Percentiles rank a stretch among this genome's conserved stretches.
Conservation (phyloP, 2,113 vertebrate species). For the Chitala chitala region DNA sequence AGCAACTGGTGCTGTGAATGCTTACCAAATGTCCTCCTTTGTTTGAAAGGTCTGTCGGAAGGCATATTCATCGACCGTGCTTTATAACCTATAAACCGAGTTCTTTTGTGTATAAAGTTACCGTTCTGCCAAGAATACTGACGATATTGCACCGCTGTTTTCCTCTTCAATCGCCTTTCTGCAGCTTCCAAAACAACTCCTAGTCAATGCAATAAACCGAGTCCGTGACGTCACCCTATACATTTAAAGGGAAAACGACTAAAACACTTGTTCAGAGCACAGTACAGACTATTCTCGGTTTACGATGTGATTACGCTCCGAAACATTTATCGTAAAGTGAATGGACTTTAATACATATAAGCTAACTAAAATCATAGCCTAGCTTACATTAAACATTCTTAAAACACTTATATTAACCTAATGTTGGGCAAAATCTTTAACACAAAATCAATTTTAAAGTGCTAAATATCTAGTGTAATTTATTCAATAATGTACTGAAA, state of each 20-base stretch:
- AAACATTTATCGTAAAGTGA: too few relatives aligned
- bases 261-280: too few relatives aligned
- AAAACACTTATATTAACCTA: too few relatives aligned
- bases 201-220: constrained; percentile 45
- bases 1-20: constrained; percentile 27
- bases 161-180: constrained; percentile 22
- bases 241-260: constrained; percentile 49
- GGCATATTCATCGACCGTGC: constrained; percentile 62
- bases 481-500: too few relatives aligned
- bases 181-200: constrained; percentile 37
- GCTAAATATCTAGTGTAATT: too few relatives aligned
- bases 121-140: neutral
- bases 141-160: neutral
- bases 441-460: too few relatives aligned
- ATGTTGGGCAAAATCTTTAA: too few relatives aligned
- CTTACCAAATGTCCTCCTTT: constrained; percentile 85
- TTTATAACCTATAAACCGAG: neutral
- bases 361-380: too few relatives aligned
- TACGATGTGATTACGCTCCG: too few relatives aligned
- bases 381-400: too few relatives aligned
- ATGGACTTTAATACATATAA: too few relatives aligned
- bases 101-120: constrained; percentile 5
- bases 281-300: too few relatives aligned
- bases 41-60: constrained; percentile 85
- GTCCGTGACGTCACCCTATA: constrained; percentile 51